Evolutionary conservation across 2,888 invertebrate genomes (phyloP).

Genomic region (Antheraea yamamai): DNA sequence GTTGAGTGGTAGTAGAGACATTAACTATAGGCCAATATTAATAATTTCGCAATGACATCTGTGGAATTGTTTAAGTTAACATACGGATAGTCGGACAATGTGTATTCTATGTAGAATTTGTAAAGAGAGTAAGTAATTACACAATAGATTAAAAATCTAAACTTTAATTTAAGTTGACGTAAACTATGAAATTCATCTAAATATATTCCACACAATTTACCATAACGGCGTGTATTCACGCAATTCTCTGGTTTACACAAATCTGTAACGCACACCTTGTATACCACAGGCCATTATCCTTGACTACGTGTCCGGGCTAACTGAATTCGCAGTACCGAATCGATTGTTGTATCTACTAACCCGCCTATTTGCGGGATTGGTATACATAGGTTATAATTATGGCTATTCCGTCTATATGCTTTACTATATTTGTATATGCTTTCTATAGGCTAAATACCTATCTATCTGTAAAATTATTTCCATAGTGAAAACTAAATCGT

Average conservation of each 20-base stretch:
- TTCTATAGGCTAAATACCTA: not conserved
- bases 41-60: not conserved
- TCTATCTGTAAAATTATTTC: not conserved
- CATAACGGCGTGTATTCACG: not conserved
- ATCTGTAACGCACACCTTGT: constrained; percentile 5
- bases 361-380: not conserved
- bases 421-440: no score
- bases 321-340: not conserved
- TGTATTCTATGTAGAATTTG: no score
- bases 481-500: not conserved
- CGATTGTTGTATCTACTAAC: not conserved
- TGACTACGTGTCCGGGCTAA: constrained; percentile 5
- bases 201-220: not conserved
- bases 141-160: not conserved
- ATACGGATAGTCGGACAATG: no score
- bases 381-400: not conserved
- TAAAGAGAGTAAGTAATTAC: not conserved
- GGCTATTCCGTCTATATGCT: not conserved
- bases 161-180: not conserved
- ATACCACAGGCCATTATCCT: constrained; percentile 1
- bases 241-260: constrained; percentile 8
- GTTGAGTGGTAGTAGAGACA: not conserved
- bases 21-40: not conserved
- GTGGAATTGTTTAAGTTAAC: not conserved
- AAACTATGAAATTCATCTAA: not conserved